phyloP scores from a whole-genome alignment of 2,888 invertebrate species.

The Drosophila barbarae region DNA sequence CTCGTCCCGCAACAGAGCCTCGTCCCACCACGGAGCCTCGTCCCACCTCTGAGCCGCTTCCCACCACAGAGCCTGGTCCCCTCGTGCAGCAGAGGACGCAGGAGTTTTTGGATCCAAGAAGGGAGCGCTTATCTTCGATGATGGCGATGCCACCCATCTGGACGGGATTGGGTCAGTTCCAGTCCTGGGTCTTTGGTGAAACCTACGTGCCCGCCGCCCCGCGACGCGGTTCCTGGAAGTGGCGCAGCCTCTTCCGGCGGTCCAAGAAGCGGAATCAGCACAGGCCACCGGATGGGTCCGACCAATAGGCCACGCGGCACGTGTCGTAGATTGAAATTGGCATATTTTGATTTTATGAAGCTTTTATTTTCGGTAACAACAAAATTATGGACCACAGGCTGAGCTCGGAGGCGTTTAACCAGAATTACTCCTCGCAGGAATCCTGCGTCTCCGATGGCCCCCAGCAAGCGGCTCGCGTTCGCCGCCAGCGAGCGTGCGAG shows the following conservation, averaged over 20 bases:
- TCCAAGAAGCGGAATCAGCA: not conserved
- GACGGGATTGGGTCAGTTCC: slow-evolving; percentile 1
- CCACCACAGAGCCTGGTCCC: not conserved
- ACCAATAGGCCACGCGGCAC: slow-evolving; percentile 16
- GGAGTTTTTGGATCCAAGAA: not conserved
- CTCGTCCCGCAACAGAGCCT: too few species aligned
- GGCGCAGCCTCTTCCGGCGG: slow-evolving; percentile 14
- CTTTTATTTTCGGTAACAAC: slow-evolving; percentile 37
- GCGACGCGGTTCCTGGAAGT: not conserved
- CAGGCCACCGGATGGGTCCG: not conserved
- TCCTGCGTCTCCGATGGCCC: not conserved
- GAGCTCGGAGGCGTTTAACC: slow-evolving; percentile 22
- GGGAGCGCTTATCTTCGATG: not conserved
- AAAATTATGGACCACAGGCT: slow-evolving; percentile 55
- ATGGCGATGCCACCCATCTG: not conserved
- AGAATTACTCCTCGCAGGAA: not conserved
- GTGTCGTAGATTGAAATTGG: slow-evolving; percentile 11
- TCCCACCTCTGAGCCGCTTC: too few species aligned
- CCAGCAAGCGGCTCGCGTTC: not conserved
- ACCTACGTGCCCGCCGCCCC: not conserved
- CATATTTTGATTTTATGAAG: slow-evolving; percentile 29
- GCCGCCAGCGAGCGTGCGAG: not conserved
- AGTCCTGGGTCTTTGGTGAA: slow-evolving; percentile 18
- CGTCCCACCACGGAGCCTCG: too few species aligned
- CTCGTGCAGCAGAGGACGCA: not conserved